These are phyloP conservation scores for Mus pahari DNA, from an alignment of 2,113 vertebrate species.

Conservation along the genomic window DNA sequence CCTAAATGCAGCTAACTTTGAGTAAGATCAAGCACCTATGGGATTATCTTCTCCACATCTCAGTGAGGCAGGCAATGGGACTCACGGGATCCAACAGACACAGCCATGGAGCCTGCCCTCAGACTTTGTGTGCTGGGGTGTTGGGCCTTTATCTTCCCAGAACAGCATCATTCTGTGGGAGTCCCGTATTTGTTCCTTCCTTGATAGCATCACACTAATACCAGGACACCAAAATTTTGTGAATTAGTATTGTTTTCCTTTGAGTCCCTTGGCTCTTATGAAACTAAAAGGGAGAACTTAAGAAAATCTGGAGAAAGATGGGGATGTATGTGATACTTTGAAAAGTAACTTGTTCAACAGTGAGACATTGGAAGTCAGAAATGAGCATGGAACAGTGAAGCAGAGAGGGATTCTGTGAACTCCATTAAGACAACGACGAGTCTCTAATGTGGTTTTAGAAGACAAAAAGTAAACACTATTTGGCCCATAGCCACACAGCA, in stretches of 20 bases:
- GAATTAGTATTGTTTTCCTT: constrained; percentile 10
- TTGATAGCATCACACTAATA: not conserved
- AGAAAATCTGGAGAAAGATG: not conserved
- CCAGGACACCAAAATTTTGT: not conserved
- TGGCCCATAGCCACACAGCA: not conserved
- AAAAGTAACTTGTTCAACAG: constrained; percentile 26
- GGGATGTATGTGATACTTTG: not conserved
- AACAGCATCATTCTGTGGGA: not conserved
- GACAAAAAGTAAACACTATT: not conserved
- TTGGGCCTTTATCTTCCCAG: not conserved
- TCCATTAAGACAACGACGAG: not conserved
- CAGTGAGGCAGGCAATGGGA: not conserved
- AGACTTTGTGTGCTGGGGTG: not conserved
- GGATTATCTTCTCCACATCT: not conserved
- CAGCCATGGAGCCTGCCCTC: not conserved
- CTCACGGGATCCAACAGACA: not conserved
- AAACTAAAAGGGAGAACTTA: not conserved
- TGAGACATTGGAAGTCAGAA: constrained; percentile 4
- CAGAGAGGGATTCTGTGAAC: not conserved
- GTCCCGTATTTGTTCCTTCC: not conserved
- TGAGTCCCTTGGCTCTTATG: not conserved
- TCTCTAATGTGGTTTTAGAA: not conserved
- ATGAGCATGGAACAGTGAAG: not conserved
- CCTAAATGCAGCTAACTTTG: not conserved
- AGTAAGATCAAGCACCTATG: constrained; percentile 31